phyloP scores from a whole-genome alignment of 2,113 vertebrate genomes.

The Odocoileus virginianus region DNA sequence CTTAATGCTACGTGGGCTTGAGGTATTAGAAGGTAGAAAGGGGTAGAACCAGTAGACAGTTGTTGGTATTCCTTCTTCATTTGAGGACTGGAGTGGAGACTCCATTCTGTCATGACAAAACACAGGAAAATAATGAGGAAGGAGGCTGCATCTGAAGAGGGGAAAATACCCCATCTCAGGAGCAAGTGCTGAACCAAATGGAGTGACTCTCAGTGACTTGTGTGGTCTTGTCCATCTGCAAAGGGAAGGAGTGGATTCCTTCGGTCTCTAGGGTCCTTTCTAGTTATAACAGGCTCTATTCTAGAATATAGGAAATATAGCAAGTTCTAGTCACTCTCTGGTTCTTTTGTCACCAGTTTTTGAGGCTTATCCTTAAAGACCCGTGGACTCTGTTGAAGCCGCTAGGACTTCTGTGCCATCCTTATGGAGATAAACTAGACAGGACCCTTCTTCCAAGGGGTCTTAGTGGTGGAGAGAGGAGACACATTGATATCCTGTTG shows the following conservation, averaged over 20 bases:
- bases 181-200: background rate
- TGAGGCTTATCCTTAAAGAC: background rate
- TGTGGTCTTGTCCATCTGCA: background rate
- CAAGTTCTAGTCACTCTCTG: background rate
- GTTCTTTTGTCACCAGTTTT: background rate
- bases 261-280: background rate
- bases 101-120: background rate
- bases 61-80: background rate
- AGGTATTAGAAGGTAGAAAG: background rate
- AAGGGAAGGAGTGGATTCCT: background rate
- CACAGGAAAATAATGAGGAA: too few species aligned
- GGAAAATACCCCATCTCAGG: background rate
- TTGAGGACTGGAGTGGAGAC: background rate
- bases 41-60: background rate
- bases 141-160: background rate
- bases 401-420: background rate
- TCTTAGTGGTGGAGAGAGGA: background rate
- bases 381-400: background rate
- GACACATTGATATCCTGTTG: background rate
- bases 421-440: background rate
- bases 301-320: background rate
- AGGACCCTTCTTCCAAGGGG: background rate
- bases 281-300: background rate
- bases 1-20: background rate
- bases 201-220: background rate